Conservation (phyloP, 2,888 invertebrate species). For the Agonopterix heracliana region DNA sequence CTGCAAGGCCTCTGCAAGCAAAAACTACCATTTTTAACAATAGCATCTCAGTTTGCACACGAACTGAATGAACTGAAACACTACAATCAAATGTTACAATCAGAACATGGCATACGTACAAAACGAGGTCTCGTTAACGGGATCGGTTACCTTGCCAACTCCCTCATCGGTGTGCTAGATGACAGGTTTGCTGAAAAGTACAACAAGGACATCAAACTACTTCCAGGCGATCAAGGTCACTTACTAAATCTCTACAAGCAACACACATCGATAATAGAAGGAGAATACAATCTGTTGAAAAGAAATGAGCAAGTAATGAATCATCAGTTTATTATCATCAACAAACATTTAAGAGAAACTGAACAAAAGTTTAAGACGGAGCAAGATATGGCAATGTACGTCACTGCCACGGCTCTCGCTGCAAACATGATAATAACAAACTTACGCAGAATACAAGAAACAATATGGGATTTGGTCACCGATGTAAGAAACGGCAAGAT, state of each 20-base stretch:
- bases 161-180: not conserved
- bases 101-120: conserved; percentile 2
- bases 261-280: conserved; percentile 10
- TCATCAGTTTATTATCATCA: not conserved
- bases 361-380: not conserved
- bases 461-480: not conserved
- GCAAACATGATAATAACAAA: not conserved
- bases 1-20: not conserved
- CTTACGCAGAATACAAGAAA: not conserved
- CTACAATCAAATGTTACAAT: conserved; percentile 8
- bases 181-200: not conserved
- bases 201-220: not conserved
- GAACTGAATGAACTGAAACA: conserved; percentile 3
- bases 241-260: conserved; percentile 6
- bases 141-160: not conserved
- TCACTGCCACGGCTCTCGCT: not conserved
- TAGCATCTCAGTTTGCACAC: conserved; percentile 5
- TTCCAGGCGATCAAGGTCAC: conserved; percentile 8
- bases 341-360: not conserved
- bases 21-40: conserved; percentile 1
- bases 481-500: conserved; percentile 6
- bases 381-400: not conserved
- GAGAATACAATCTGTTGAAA: conserved; percentile 7
- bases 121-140: conserved; percentile 12
- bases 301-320: conserved; percentile 5